Evolutionary conservation across 2,113 vertebrate species (phyloP).

Genomic region (Lampris megalopsis): DNA sequence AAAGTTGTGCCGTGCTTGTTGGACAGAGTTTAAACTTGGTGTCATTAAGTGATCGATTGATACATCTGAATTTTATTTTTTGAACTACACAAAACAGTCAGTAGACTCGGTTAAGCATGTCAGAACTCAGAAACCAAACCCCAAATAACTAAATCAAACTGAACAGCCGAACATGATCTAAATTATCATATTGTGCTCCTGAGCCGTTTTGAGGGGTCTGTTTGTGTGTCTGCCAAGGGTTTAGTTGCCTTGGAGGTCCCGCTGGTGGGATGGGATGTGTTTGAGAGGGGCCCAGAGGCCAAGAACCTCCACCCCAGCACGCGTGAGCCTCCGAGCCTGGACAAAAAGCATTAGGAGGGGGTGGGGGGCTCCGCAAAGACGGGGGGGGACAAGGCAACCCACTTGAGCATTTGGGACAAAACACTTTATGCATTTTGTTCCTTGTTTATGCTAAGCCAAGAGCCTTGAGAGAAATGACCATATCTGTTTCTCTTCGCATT

Average conservation of each 20-base stretch:
- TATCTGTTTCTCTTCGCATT: too few relatives aligned
- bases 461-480: too few relatives aligned
- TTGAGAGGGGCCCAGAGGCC: not conserved
- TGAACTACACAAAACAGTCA: not conserved
- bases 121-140: not conserved
- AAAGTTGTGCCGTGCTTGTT: too few relatives aligned
- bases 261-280: not conserved
- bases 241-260: not conserved
- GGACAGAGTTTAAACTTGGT: too few relatives aligned
- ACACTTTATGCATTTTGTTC: too few relatives aligned
- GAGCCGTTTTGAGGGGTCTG: not conserved
- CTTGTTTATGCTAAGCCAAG: too few relatives aligned
- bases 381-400: too few relatives aligned
- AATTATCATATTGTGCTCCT: not conserved
- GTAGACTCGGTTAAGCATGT: not conserved
- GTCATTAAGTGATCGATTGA: too few relatives aligned
- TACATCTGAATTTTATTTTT: not conserved
- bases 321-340: conserved; percentile 6
- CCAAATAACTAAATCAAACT: not conserved
- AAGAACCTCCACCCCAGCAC: conserved; percentile 2
- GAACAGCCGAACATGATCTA: not conserved
- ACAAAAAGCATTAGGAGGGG: not conserved
- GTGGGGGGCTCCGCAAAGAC: not conserved
- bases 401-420: too few relatives aligned
- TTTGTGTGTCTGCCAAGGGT: conserved; percentile 1